Evolutionary conservation across 2,113 vertebrate species (phyloP), one percentile per base, ranked within the genome.

Genomic region (Oncorhynchus clarkii): DNA sequence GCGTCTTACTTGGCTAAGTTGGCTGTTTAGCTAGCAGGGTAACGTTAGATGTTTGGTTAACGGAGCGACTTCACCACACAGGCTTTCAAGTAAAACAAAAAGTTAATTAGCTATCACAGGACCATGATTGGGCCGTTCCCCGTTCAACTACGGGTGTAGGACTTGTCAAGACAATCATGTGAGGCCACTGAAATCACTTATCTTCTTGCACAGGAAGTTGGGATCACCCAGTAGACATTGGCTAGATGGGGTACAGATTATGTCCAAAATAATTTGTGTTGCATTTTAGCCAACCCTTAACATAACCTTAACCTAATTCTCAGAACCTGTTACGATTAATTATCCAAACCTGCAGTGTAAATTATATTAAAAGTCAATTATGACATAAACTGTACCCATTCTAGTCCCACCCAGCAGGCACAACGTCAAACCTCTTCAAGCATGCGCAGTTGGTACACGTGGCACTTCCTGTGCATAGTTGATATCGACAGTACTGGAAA

Each of bases 391-490:
- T 45, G 9, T 45, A 45, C 11, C 2, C 2, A 45, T 11, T 11
- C 9, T 45, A 45, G 39, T 45, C 9, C 39, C 39, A 45, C 39
- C 39, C 80, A 82, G 79, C 86, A 88, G 88, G 88, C 91, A 81
- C 85, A 75, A 85, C 88, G 89, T 84, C 11, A 85, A 74, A 86
- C 83, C 49, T 66, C 81, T 81, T 77, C 71, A 91, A 90, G 94
- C 97, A 96, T 89, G 95, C 96, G 96, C 95, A 93, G 70, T 94
- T 54, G 85, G 89, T 94, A 97, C 96, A 98, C 96, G 97, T 98
- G 97, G 97, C 97, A 98, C 93, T 98, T 98, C 96, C 96, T 80
- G 91, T 92, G 92, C 31, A 72, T 79, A 67, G 70, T 70, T 1
- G 2, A 24, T 81, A 82, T 75, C 1, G 14, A 65, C 22, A 72